Evolutionary conservation across 1,140 invertebrate species (phyloP).

Genomic region (Tetragonula clypearis): DNA sequence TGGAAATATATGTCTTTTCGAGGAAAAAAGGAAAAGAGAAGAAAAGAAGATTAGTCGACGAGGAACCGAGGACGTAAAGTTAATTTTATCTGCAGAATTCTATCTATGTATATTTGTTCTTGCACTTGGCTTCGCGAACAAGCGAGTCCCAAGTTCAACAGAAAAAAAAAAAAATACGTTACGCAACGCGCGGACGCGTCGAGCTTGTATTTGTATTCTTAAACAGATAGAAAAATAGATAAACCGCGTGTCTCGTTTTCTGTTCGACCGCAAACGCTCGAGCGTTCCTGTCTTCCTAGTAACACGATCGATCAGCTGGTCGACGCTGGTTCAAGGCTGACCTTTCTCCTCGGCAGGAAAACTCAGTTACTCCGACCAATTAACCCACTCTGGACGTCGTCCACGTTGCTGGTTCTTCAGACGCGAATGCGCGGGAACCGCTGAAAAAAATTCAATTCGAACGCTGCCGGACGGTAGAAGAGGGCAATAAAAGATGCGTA

Average conservation of each 20-base stretch:
- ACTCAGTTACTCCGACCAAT: slow-evolving; percentile 35
- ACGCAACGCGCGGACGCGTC: background rate
- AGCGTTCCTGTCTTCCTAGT: slow-evolving; percentile 34
- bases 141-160: background rate
- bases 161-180: background rate
- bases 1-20: no score
- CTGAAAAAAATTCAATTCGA: background rate
- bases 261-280: slow-evolving; percentile 14
- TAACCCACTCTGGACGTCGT: slow-evolving; percentile 17
- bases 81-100: background rate
- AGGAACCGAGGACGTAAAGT: background rate
- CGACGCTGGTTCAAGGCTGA: background rate
- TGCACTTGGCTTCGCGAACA: background rate
- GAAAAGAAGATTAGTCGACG: background rate
- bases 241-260: slow-evolving; percentile 31
- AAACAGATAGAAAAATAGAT: slow-evolving; percentile 13
- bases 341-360: slow-evolving; percentile 9
- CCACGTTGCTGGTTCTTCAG: background rate
- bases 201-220: background rate
- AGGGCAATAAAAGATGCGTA: background rate
- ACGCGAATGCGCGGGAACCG: background rate
- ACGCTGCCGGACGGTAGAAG: no score
- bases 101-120: background rate
- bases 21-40: no score
- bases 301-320: slow-evolving; percentile 35